Conservation (phyloP, 2,888 invertebrate genomes). For the Leuctra nigra region DNA sequence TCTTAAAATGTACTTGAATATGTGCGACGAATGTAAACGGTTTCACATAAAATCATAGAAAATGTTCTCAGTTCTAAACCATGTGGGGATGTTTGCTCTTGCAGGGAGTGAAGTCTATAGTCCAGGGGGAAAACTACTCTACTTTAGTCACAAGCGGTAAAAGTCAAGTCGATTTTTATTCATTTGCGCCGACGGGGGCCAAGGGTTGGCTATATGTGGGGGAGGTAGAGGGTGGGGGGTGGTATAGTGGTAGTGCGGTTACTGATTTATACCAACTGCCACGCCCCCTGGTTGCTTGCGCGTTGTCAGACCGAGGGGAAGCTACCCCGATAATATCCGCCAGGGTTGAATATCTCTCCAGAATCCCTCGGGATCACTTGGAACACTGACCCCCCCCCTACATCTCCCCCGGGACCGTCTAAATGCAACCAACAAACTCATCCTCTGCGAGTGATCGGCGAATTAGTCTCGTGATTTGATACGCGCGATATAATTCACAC, state of each 20-base stretch:
- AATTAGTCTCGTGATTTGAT: not conserved
- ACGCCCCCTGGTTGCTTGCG: constrained; percentile 35
- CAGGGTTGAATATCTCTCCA: not conserved
- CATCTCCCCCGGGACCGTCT: not conserved
- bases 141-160: not conserved
- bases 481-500: not conserved
- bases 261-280: constrained; percentile 40
- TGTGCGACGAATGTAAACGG: too few relatives aligned
- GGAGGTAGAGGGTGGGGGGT: constrained; percentile 20
- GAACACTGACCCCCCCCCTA: not conserved
- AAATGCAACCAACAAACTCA: not conserved
- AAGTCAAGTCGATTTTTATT: constrained; percentile 19
- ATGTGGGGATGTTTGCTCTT: too few relatives aligned
- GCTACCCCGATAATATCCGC: not conserved
- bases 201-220: constrained; percentile 25
- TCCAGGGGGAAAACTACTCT: not conserved
- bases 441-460: not conserved
- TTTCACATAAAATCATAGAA: too few relatives aligned
- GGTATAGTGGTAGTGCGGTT: constrained; percentile 32
- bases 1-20: too few relatives aligned
- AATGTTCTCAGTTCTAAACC: too few relatives aligned
- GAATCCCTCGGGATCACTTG: constrained; percentile 12
- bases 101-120: not conserved
- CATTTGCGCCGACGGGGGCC: constrained; percentile 14
- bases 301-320: constrained; percentile 4